Evolutionary conservation across 2,888 invertebrate genomes (phyloP).

Genomic region (Trilocha varians): DNA sequence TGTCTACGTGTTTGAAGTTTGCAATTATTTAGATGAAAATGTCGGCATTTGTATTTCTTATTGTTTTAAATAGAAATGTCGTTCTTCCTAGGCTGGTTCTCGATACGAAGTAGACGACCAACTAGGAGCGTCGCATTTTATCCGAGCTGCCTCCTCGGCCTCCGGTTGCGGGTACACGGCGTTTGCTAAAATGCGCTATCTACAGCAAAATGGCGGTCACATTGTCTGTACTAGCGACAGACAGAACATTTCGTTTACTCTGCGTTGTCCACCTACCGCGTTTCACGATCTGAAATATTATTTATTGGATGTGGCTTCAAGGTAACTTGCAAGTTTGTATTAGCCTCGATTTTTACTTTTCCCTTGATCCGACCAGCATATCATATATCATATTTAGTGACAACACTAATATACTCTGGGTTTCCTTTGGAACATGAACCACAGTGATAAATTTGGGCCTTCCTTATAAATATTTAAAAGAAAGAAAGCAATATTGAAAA

Average conservation of each 20-base stretch:
- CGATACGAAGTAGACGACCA: constrained; percentile 85
- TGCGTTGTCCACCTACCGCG: constrained; percentile 47
- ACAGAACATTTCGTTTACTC: constrained; percentile 84
- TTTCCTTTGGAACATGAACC: too few relatives aligned
- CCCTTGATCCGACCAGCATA: too few relatives aligned
- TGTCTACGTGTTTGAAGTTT: too few relatives aligned
- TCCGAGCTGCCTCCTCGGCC: constrained; percentile 83
- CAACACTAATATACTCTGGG: too few relatives aligned
- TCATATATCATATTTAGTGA: too few relatives aligned
- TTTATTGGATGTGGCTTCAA: constrained; percentile 42
- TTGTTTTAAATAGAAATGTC: too few relatives aligned
- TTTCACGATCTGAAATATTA: constrained; percentile 38
- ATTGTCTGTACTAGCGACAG: constrained; percentile 79
- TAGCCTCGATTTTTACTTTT: too few relatives aligned
- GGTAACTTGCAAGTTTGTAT: constrained; percentile 21
- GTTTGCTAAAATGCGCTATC: constrained; percentile 79
- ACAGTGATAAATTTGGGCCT: too few relatives aligned
- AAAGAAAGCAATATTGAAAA: too few relatives aligned
- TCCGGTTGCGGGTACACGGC: constrained; percentile 77
- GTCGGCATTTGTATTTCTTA: too few relatives aligned
- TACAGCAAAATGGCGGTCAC: constrained; percentile 84
- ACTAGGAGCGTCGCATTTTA: constrained; percentile 83
- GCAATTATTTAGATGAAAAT: too few relatives aligned
- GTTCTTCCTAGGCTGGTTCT: constrained; percentile 79
- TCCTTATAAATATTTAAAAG: too few relatives aligned